A percentile compares a stretch with the other conserved stretches of the same genome.
These are phyloP conservation scores for Notoglanidium macrostoma DNA, from an alignment of 2,797 vertebrate species.

Conservation along the genomic window DNA sequence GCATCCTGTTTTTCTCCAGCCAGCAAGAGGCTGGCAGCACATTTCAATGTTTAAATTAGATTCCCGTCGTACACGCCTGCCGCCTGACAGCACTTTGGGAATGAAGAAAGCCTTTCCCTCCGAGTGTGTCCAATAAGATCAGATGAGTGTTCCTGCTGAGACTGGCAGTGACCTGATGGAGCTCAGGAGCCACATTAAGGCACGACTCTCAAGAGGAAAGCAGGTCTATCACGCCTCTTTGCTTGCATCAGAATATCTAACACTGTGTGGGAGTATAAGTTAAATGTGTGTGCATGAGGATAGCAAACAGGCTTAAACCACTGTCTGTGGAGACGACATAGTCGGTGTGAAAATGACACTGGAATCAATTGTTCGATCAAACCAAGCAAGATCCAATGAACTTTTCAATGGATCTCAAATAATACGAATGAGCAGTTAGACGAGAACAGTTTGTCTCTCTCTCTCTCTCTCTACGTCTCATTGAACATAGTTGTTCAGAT, in stretches of 20 bases:
- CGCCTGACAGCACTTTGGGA: constrained; percentile 57
- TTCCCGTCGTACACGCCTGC: constrained; percentile 56
- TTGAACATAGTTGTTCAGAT: constrained; percentile 34
- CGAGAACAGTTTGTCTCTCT: constrained; percentile 10
- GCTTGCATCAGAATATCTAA: constrained; percentile 16
- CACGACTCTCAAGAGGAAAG: constrained; percentile 19
- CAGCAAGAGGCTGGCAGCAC: constrained; percentile 55
- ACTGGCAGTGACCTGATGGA: constrained; percentile 29
- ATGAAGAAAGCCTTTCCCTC: constrained; percentile 56
- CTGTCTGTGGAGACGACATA: background rate
- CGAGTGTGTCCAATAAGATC: constrained; percentile 56
- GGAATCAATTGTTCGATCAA: background rate
- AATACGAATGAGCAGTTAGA: background rate
- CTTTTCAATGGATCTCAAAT: background rate
- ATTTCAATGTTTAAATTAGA: constrained; percentile 73
- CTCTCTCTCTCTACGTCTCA: background rate
- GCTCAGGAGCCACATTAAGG: constrained; percentile 25
- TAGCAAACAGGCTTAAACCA: background rate
- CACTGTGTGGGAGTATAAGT: background rate
- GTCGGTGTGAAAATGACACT: background rate
- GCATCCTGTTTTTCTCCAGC: constrained; percentile 59
- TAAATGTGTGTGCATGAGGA: background rate
- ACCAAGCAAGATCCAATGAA: background rate
- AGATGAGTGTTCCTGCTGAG: constrained; percentile 50
- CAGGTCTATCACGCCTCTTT: background rate